These are phyloP conservation scores for Zosterops japonicus DNA, from an alignment of 2,113 vertebrate genomes.

Conservation along the genomic window DNA sequence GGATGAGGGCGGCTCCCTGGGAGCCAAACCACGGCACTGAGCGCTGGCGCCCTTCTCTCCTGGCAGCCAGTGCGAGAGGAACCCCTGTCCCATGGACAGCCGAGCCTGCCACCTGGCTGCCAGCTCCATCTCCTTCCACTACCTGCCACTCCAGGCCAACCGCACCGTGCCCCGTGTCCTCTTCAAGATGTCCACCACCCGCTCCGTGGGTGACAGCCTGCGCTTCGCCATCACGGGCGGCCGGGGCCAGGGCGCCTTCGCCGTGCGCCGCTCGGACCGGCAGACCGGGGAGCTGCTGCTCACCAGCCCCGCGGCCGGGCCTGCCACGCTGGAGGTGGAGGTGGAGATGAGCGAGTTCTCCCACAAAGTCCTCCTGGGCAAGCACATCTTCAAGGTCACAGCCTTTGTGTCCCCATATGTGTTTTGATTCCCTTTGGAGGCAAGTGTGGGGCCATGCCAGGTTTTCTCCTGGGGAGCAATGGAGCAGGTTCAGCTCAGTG, in stretches of 20 bases:
- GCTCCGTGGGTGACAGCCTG: constrained; percentile 76
- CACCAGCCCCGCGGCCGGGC: constrained; percentile 75
- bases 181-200: constrained; percentile 82
- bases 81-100: constrained; percentile 81
- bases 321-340: constrained; percentile 80
- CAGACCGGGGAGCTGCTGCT: constrained; percentile 85
- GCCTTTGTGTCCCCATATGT: constrained; percentile 83
- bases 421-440: constrained; percentile 46
- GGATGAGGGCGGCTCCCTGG: not conserved
- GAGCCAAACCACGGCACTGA: not conserved
- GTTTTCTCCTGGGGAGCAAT: not conserved
- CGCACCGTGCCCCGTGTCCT: constrained; percentile 76
- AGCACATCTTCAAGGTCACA: constrained; percentile 85
- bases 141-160: constrained; percentile 82
- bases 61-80: constrained; percentile 84
- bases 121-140: constrained; percentile 85
- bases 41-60: not conserved
- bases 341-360: constrained; percentile 89
- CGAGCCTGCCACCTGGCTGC: constrained; percentile 75
- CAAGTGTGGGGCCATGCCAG: not conserved
- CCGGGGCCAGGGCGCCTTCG: constrained; percentile 61
- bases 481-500: not conserved
- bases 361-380: constrained; percentile 75
- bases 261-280: constrained; percentile 78
- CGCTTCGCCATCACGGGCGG: constrained; percentile 74